Base-by-base conservation (phyloP, 2,113 vertebrate species). In the Mohoua ochrocephala region DNA sequence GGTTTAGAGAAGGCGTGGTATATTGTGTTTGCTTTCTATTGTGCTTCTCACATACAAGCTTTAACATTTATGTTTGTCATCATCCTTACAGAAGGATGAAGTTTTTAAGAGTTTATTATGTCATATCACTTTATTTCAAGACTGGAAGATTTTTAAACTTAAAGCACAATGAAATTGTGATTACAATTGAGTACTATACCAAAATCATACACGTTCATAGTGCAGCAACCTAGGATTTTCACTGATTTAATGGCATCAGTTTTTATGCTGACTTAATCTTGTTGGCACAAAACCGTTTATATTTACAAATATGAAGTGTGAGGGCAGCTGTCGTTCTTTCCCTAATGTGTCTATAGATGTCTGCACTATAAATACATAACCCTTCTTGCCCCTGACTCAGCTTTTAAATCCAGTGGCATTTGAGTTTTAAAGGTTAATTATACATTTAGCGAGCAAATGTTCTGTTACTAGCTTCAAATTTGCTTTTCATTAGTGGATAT, bases 391-490 rank as follows among this genome's bases (percentile, higher is more conserved):
- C 37, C 12, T 7, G 15, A 15, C 33, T 53, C 47, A 76, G 50
- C 12, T 91, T 28, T 91, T 71, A 64, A 67, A 75, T 49, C 33
- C 49, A 39, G 12, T 17, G 12, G 19, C 14, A 50, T 80, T 89
- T 8, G 11, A 27, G 10, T 52, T 93, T 89, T 70, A 41, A 80
- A 77, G 19, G 24, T 37, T 85, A 87, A 85, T 74, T 71, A 50
- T 10, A 42, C 31, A 70, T 22, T 90, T 74, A 59, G 30, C 7
- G 5, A 90, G 41, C 42, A 70, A 69, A 73, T 15, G 5, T 37
- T 90, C 75, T 80, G 12, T 69, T 80, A 27, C 26, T 68, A 59
- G 27, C 31, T 75, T 49, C 78, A 91, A 91, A 87, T 60, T 88
- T 86, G 24, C 26, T 64, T 83, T 84, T 80, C 47, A 9, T 50